Evolutionary conservation across 2,113 vertebrate genomes (phyloP), one percentile per base, ranked within the genome.

Genomic region (Speoplatyrhinus poulsoni): DNA sequence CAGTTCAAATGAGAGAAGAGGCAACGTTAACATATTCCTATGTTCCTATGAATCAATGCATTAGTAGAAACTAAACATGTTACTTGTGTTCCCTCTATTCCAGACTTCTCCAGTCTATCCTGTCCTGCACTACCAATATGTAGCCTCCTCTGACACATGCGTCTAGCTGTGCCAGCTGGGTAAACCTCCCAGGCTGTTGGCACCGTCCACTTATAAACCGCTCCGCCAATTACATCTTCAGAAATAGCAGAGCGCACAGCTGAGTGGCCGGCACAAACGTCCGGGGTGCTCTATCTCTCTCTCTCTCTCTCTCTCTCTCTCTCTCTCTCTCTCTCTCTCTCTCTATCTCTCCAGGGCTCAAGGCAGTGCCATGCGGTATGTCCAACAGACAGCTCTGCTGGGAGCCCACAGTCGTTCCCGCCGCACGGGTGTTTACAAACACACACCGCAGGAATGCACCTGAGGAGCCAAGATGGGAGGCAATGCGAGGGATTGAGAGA

Each of bases 371-470:
- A 76, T 75, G 5, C 26, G 55, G 53, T n/a, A 12, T 12, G 33
- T 66, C 80, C 68, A 57, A 67, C 67, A 12, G 67, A 0, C 56
- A 70, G 68, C 52, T 76, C 19, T 57, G 68, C 59, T 80, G 74
- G 67, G 70, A n/a, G 56, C 74, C 47, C 9, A 47, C 69, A 49
- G 10, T 15, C 5, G 32, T 64, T 77, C 67, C 75, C 75, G 77
- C 72, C 77, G 67, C 72, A 67, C 16, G 13, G 12, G 3, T 88
- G 80, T 88, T 87, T 87, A 82, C 82, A 78, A 91, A 87, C 81
- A 84, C 62, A 53, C 41, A 72, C 87, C 80, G 36, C 87, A 88
- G 77, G 87, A 90, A 91, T 89, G 80, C 75, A 79, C 69, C 77
- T 75, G 76, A 67, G 33, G 77, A 60, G 80, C 83, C 85, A 82